Conservation (phyloP, 2,797 vertebrate species). For the Myiothlypis chrysogaster region DNA sequence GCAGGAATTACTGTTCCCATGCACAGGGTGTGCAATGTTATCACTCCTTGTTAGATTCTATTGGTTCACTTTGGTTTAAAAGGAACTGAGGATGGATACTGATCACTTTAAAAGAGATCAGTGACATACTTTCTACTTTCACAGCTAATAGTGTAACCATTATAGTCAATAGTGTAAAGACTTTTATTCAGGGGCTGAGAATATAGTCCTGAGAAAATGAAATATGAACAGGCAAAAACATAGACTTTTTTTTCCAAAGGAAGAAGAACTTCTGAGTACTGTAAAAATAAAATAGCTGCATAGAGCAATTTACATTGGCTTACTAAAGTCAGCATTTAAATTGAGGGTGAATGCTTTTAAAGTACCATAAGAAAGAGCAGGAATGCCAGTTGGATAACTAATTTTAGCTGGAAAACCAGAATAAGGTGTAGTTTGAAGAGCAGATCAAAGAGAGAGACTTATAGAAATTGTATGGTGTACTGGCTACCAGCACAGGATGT, state of each 20-base stretch:
- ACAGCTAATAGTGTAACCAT: neutral
- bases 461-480: neutral
- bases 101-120: neutral
- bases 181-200: neutral
- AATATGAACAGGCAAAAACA: conserved; percentile 3
- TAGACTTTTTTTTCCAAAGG: neutral
- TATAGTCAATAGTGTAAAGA: neutral
- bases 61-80: neutral
- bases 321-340: conserved; percentile 2
- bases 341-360: neutral
- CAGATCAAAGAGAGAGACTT: conserved; percentile 16
- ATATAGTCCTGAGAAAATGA: neutral
- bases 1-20: neutral
- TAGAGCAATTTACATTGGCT: neutral
- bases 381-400: neutral
- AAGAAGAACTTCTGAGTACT: neutral
- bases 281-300: conserved; percentile 19
- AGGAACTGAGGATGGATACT: neutral
- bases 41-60: neutral
- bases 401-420: conserved; percentile 9
- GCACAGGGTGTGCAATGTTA: neutral
- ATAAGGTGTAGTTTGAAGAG: conserved; percentile 8
- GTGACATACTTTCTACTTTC: neutral
- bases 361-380: neutral
- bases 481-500: conserved; percentile 7